Evolutionary conservation across 2,797 vertebrate species (phyloP), one percentile per base, ranked within the genome.

Genomic region (Leptodactylus fallax): DNA sequence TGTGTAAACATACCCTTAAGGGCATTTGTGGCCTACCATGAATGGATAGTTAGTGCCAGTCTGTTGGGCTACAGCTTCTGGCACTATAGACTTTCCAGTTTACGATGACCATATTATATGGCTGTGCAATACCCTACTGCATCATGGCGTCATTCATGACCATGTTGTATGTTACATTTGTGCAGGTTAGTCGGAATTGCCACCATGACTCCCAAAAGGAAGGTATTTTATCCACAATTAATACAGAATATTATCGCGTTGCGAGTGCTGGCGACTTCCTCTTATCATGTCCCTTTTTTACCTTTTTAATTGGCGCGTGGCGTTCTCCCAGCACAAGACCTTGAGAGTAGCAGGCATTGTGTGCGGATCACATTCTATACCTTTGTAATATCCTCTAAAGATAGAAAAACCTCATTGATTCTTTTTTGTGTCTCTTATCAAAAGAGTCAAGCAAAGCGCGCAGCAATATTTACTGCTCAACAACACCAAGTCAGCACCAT

Each of bases 391-490:
- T 91, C 93, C 89, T 83, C 74, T 90, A 90, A 88, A 95, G 94
- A 95, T 94, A 94, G 94, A 93, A 95, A 93, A 94, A 96, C 49
- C 94, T 95, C 96, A 98, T 97, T 97, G 97, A 98, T 97, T 94
- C 92, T 93, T 92, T 91, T 87, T 93, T 93, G 94, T 94, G 93
- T 95, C 97, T 97, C 96, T 96, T 95, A 96, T 95, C 95, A 92
- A 92, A 93, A 90, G 88, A 95, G 93, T 93, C 92, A 90, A 90
- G 91, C 90, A 93, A 93, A 94, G 93, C 92, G 92, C 91, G 91
- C 92, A 91, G 93, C 93, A 91, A 94, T 97, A 97, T 97, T 96
- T 95, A 97, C 97, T 97, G 97, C 92, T 96, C 95, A 96, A 95
- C 92, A 92, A 90, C 90, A 90, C 90, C 88, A 93, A 94, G 94